Percentiles rank a stretch among this genome's conserved stretches.
phyloP scores from a whole-genome alignment of 2,797 vertebrate species.

The Potorous gilbertii region DNA sequence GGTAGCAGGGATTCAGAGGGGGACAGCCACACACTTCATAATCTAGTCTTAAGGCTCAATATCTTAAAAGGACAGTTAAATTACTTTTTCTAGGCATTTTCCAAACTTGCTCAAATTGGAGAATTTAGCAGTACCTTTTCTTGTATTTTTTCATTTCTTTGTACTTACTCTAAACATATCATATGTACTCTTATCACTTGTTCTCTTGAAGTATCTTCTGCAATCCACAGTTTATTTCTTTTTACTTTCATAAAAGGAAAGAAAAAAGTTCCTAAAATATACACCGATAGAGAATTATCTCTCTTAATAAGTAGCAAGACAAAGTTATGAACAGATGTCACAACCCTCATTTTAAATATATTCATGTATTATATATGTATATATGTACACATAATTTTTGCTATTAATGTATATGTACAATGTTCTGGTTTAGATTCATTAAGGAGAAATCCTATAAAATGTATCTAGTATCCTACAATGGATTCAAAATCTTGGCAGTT shows the following conservation, averaged over 20 bases:
- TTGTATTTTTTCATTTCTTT: neutral
- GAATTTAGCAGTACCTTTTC: no score
- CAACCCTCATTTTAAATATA: neutral
- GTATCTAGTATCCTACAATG: neutral
- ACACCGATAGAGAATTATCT: neutral
- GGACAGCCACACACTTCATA: neutral
- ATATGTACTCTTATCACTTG: neutral
- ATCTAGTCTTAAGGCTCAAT: neutral
- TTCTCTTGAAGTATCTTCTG: neutral
- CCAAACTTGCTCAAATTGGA: conserved; percentile 3
- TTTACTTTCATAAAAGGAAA: neutral
- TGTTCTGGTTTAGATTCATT: neutral
- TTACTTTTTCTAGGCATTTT: neutral
- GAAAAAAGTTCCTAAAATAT: neutral
- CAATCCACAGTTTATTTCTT: neutral
- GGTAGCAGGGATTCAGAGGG: neutral
- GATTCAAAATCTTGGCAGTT: neutral
- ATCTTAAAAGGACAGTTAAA: neutral
- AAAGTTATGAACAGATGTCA: neutral
- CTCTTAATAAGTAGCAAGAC: neutral
- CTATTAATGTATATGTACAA: neutral
- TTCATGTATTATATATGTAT: neutral
- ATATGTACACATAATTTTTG: neutral
- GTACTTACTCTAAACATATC: neutral
- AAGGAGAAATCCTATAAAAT: neutral